Base-by-base conservation (phyloP, 2,888 invertebrate genomes). In the Cryptus armator region DNA sequence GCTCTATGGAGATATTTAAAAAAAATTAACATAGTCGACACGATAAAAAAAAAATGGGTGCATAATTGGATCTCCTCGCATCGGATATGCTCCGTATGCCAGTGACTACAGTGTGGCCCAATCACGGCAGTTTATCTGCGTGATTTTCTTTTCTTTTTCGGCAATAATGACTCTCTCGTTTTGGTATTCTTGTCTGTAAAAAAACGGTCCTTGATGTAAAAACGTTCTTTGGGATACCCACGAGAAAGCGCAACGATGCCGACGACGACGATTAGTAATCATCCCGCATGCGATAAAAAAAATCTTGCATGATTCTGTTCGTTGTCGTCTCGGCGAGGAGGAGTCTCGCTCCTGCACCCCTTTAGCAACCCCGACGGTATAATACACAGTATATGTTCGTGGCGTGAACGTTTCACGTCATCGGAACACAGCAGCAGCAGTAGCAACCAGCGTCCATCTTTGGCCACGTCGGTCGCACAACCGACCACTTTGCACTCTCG, bases 401-500 rank as follows among this genome's bases (percentile, higher is more conserved):
- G 29, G 19, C 12, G 79, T 53, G 59, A 9, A 16, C 53, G 53
- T 68, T 64, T 56, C 53, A 59, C 68, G 78, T 79, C 64, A 74
- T 74, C 67, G 70, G 32, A 37, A 37, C 37, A 37, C 37, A 37
- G 37, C 37, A 37, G 37, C 37, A 37, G 37, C 37, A 37, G 37
- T 37, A 37, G 51, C 56, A 75, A 24, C 5, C 68, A 66, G 66
- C 86, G 70, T 81, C 81, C 84, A 86, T 86, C 83, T 86, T 78
- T 76, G 71, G 64, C 71, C 62, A 67, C 72, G 29, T n/a, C 59
- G 44, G 24, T 48, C 37, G 43, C 51, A 62, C 29, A 62, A 14
- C 79, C 76, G 81, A 75, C 80, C 83, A 86, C 84, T 87, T 87
- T 87, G 82, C 85, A 81, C 86, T 81, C 81, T 84, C 84, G 86